Evolutionary conservation across 2,888 invertebrate genomes (phyloP).

Genomic region (Athripsodes cinereus): DNA sequence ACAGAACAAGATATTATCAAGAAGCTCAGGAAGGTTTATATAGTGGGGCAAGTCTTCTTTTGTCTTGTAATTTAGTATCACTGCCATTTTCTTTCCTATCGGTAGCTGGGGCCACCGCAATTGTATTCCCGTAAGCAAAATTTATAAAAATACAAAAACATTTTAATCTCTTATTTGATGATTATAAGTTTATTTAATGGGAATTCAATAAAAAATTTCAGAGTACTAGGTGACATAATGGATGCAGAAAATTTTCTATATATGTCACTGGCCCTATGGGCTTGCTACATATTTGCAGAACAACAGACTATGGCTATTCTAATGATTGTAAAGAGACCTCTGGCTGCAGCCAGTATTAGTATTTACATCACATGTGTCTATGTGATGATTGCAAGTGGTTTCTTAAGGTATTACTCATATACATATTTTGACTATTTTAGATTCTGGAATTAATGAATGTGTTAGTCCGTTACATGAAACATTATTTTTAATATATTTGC

Average conservation of each 20-base stretch:
- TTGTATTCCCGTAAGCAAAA: constrained; percentile 70
- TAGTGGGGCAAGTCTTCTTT: constrained; percentile 75
- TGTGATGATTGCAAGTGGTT: constrained; percentile 66
- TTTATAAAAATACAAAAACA: constrained; percentile 26
- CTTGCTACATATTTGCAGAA: constrained; percentile 78
- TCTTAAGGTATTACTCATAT: constrained; percentile 56
- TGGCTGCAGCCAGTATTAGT: constrained; percentile 71
- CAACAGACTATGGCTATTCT: constrained; percentile 78
- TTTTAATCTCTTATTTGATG: neutral
- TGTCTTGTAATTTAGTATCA: constrained; percentile 75
- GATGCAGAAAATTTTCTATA: constrained; percentile 57
- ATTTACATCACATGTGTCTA: constrained; percentile 72
- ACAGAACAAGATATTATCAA: constrained; percentile 88
- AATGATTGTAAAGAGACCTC: constrained; percentile 72
- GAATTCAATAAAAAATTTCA: no score
- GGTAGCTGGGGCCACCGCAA: constrained; percentile 63
- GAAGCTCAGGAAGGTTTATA: constrained; percentile 87
- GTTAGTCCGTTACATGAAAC: no score
- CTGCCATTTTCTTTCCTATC: constrained; percentile 78
- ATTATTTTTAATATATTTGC: no score
- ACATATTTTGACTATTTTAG: neutral
- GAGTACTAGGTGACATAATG: constrained; percentile 52
- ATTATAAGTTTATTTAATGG: constrained; percentile 27
- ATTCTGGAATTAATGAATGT: neutral
- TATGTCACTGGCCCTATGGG: constrained; percentile 71